Conservation (phyloP, 1,140 invertebrate genomes). For the Oryzaephilus surinamensis region DNA sequence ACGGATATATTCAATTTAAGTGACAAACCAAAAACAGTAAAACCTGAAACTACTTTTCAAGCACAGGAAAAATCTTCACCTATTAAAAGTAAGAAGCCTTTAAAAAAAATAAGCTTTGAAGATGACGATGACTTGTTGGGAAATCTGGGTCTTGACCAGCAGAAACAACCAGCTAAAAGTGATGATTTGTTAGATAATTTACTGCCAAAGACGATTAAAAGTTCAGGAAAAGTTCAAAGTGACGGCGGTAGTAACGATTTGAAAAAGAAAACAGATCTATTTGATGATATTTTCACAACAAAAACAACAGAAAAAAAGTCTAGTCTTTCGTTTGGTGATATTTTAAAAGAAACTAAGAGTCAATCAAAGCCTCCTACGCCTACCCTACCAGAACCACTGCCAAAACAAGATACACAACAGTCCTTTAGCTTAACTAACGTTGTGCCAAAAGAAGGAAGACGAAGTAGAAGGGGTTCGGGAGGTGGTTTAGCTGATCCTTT, state of each 20-base stretch:
- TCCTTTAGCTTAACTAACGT: slow-evolving; percentile 1
- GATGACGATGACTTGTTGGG: slow-evolving; percentile 22
- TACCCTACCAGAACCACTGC: not conserved
- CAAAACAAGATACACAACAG: not conserved
- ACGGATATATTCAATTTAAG: slow-evolving; percentile 27
- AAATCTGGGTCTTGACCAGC: slow-evolving; percentile 10
- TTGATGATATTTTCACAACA: slow-evolving; percentile 27
- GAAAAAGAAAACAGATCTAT: slow-evolving; percentile 17
- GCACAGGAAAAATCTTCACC: slow-evolving; percentile 5
- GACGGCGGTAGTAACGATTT: not conserved
- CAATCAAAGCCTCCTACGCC: not conserved
- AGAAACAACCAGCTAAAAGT: not conserved
- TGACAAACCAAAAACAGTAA: slow-evolving; percentile 6
- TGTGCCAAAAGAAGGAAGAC: slow-evolving; percentile 10
- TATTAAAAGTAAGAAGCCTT: slow-evolving; percentile 9
- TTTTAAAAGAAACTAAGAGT: slow-evolving; percentile 25
- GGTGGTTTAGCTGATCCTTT: slow-evolving; percentile 10
- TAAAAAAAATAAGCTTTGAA: slow-evolving; percentile 27
- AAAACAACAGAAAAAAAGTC: slow-evolving; percentile 19
- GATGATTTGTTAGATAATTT: too few relatives aligned
- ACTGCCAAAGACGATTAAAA: too few relatives aligned
- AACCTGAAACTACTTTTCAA: too few relatives aligned
- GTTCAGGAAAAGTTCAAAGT: not conserved
- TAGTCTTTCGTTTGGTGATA: slow-evolving; percentile 27
- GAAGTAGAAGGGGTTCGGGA: slow-evolving; percentile 6